Evolutionary conservation across 2,888 invertebrate genomes (phyloP), one percentile per base, ranked within the genome.

Genomic region (Agriopis aurantiaria): DNA sequence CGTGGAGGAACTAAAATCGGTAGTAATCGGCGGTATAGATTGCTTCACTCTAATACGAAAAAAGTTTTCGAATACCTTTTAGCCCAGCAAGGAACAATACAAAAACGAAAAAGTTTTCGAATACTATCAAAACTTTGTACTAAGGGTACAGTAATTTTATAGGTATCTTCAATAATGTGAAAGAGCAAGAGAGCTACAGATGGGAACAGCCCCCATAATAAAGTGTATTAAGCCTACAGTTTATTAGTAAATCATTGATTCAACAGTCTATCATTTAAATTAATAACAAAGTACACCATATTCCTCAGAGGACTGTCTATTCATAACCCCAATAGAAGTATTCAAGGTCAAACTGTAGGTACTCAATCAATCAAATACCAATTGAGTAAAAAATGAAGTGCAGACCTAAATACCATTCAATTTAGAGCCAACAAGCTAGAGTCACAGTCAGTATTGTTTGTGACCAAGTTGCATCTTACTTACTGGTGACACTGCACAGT

Each of bases 301-400:
- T 60, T 40, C 7, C 1, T 63, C 49, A 65, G 56, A 55, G 48
- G 58, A 48, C 14, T 62, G 56, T 59, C 66, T 67, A 55, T 45
- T 70, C 69, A 51, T 65, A 73, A 73, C 70, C 65, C 71, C 62
- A 73, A 60, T 72, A 68, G 56, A 9, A 41, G 23, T 62, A 65
- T 40, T 55, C 62, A 74, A 73, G 71, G 70, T 68, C 51, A 74
- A 62, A 53, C 68, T 58, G n/a, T n/a, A n/a, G n/a, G 46, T 61
- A 68, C 63, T 69, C 69, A 71, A 71, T 75, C 52, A 65, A 68
- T 71, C 55, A 60, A 68, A 66, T 57, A 33, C 23, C 70, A 67
- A 67, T 71, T 66, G 63, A 55, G 41, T 58, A 65, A 45, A 65
- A 40, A 70, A 55, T 59, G 46, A 58, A 53, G 53, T 46, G n/a